Evolutionary conservation across 2,113 vertebrate genomes (phyloP).

Genomic region (Manacus vitellinus): DNA sequence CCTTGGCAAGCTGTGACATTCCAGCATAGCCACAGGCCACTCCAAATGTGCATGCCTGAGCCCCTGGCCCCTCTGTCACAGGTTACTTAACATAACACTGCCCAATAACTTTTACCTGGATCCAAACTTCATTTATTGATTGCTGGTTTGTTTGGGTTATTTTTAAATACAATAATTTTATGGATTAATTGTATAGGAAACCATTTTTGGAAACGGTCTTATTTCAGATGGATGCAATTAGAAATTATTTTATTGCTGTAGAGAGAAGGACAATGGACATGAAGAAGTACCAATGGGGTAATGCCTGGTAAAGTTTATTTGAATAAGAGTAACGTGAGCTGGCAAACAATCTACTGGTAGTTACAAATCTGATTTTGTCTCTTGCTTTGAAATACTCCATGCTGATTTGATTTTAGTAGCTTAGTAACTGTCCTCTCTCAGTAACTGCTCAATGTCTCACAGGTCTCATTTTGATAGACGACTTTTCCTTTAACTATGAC

Average conservation of each 20-base stretch:
- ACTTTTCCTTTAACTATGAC: constrained; percentile 90
- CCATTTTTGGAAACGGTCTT: background rate
- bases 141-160: background rate
- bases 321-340: background rate
- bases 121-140: background rate
- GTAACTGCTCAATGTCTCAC: constrained; percentile 58
- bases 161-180: background rate
- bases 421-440: background rate
- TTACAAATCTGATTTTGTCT: background rate
- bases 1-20: background rate
- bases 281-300: background rate
- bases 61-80: background rate
- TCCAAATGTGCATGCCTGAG: background rate
- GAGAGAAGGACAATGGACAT: background rate
- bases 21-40: background rate
- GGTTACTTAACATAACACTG: background rate
- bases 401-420: background rate
- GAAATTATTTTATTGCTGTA: background rate
- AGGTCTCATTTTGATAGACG: constrained; percentile 79
- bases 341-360: background rate
- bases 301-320: constrained; percentile 26
- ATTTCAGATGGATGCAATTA: background rate
- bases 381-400: background rate
- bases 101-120: background rate
- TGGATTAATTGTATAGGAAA: background rate